Evolutionary conservation across 2,888 invertebrate genomes (phyloP), one percentile per base, ranked within the genome.

Genomic region (Arctia plantaginis): DNA sequence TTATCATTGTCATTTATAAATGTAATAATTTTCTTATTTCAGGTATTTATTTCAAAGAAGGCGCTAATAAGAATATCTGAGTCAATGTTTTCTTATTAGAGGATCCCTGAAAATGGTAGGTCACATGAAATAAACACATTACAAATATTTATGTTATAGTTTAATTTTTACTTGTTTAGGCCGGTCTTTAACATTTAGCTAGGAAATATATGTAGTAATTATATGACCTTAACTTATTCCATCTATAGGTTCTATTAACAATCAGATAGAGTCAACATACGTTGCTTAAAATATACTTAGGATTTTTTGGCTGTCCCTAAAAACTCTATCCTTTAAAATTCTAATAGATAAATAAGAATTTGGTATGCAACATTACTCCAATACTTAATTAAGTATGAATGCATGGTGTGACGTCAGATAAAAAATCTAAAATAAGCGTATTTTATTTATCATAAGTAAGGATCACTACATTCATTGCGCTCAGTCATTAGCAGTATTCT

Each of bases 131-230:
- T n/a, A 59, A 0, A 27, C 13, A 27, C n/a, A 27, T 59, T 59
- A 27, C 3, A 59, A 59, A 27, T 27, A 27, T 59, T 55, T 55
- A 12, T 51, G 10, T 51, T 8, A 23, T 51, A 51, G 39, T 8
- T n/a, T 55, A 55, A 55, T 55, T 23, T 55, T 55, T 55, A 55
- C n/a, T n/a, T n/a, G n/a, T n/a, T n/a, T n/a, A 55, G n/a, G 55
- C 12, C 12, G 3, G 3, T 55, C n/a, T n/a, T 55, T 3, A n/a
- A 55, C 55, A 13, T 55, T 23, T 55, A n/a, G 23, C n/a, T n/a
- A n/a, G 55, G 13, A 15, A 59, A 13, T 59, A 4, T 59, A 27
- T 59, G n/a, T 55, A 55, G 4, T 12, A 10, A 10, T n/a, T 2
- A 18, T 18, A 47, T 55, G n/a, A n/a, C 13, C n/a, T n/a, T 41